Conservation (phyloP, 2,797 vertebrate species). For the Spinibarbus caldwelli region DNA sequence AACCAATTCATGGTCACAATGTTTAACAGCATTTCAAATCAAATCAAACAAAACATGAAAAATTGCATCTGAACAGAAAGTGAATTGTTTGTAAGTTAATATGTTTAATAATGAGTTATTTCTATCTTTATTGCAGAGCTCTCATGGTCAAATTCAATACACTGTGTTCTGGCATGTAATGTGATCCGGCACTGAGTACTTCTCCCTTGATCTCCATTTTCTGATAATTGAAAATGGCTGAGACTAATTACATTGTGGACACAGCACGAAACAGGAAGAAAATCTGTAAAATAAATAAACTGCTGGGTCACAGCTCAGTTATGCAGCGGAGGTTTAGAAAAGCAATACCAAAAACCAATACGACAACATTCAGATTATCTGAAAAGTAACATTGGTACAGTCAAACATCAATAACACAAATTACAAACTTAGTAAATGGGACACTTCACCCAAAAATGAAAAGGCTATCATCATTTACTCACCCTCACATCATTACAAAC, state of each 20-base stretch:
- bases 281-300: slow-evolving; percentile 4
- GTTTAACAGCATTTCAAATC: slow-evolving; percentile 5
- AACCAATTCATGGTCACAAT: not conserved
- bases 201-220: slow-evolving; percentile 20
- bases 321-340: not conserved
- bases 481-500: not conserved
- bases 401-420: not conserved
- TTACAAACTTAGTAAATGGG: not conserved
- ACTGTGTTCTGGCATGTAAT: slow-evolving; percentile 31
- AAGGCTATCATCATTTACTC: not conserved
- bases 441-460: slow-evolving; percentile 13
- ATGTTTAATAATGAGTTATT: not conserved
- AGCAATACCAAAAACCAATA: slow-evolving; percentile 1
- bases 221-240: not conserved
- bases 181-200: slow-evolving; percentile 19
- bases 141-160: not conserved
- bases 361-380: slow-evolving; percentile 27
- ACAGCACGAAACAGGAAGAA: not conserved
- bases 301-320: not conserved
- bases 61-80: not conserved
- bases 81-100: not conserved
- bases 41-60: slow-evolving; percentile 2
- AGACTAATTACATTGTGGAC: slow-evolving; percentile 26
- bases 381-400: not conserved
- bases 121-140: not conserved